phyloP scores from a whole-genome alignment of 2,113 vertebrate species.

The Oenanthe oenanthe region DNA sequence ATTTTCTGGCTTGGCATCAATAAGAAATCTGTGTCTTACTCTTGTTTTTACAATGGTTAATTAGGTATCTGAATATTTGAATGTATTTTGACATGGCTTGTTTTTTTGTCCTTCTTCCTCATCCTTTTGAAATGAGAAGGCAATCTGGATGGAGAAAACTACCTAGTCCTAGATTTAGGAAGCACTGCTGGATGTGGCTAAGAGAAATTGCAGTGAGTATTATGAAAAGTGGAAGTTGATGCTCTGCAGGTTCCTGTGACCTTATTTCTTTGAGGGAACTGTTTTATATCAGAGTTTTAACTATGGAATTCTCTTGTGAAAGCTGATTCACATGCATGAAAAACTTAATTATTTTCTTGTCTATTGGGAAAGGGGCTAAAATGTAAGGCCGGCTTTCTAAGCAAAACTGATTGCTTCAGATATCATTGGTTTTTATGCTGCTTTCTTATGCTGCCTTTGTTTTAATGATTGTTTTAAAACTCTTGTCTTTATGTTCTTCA shows the following conservation, averaged over 20 bases:
- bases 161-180: slow-evolving; percentile 71
- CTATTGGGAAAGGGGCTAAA: neutral
- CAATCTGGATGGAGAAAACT: accelerated
- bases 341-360: neutral
- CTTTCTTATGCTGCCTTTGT: neutral
- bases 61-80: neutral
- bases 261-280: neutral
- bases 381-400: neutral
- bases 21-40: neutral
- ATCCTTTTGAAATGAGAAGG: slow-evolving; percentile 55
- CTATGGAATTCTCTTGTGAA: neutral
- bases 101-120: accelerated
- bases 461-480: neutral
- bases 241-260: neutral
- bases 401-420: neutral
- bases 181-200: slow-evolving; percentile 82
- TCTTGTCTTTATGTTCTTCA: neutral
- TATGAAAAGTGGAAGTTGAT: neutral
- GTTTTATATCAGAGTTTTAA: neutral
- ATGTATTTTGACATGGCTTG: neutral
- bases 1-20: neutral
- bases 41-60: neutral
- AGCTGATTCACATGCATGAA: neutral
- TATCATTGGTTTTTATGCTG: neutral
- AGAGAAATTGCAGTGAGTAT: slow-evolving; percentile 85